Conservation (phyloP, 2,888 invertebrate genomes). For the Hesperia comma region DNA sequence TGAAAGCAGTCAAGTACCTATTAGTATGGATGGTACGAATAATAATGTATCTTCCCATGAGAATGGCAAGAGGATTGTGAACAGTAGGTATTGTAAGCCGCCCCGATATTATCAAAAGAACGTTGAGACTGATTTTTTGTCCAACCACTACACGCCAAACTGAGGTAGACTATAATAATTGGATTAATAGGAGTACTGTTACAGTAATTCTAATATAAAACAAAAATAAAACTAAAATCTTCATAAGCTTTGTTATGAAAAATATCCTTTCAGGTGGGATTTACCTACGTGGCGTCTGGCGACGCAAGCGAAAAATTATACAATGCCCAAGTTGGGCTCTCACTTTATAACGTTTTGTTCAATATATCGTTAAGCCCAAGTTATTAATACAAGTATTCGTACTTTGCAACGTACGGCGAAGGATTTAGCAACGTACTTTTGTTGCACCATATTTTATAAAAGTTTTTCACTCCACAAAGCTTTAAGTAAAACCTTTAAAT, state of each 20-base stretch:
- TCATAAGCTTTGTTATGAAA: conserved; percentile 2
- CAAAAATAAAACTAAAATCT: too few relatives aligned
- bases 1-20: too few relatives aligned
- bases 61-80: too few relatives aligned
- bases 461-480: neutral
- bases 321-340: conserved; percentile 1
- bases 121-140: too few relatives aligned
- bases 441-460: conserved; percentile 4
- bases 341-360: conserved; percentile 9
- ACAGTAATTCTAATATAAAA: too few relatives aligned
- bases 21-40: too few relatives aligned
- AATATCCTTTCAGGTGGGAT: conserved; percentile 10
- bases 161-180: too few relatives aligned
- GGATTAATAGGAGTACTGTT: too few relatives aligned
- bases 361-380: conserved; percentile 22
- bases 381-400: conserved; percentile 15
- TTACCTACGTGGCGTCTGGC: neutral
- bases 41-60: too few relatives aligned
- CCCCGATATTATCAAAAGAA: too few relatives aligned
- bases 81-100: too few relatives aligned
- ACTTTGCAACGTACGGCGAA: neutral
- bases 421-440: conserved; percentile 8
- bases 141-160: too few relatives aligned
- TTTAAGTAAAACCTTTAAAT: neutral
- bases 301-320: neutral